Percentiles rank a stretch among this genome's conserved stretches.
Conservation (phyloP, 2,113 vertebrate genomes). For the Eptesicus fuscus region DNA sequence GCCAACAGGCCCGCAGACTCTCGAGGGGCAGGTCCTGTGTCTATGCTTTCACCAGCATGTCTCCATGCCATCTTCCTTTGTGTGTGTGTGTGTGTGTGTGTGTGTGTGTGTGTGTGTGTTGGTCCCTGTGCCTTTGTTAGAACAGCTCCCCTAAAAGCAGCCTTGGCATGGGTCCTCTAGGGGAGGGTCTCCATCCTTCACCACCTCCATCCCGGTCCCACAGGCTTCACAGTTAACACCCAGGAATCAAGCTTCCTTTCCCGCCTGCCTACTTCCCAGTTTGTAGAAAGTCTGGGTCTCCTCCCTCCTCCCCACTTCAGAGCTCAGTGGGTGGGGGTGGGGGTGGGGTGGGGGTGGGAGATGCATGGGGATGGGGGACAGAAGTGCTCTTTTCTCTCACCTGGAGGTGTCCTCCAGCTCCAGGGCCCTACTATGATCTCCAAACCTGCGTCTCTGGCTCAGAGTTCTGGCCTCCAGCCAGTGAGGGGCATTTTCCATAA, state of each 20-base stretch:
- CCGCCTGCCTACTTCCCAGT: not conserved
- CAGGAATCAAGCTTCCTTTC: not conserved
- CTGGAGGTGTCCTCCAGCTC: not conserved
- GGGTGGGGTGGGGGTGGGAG: too few species aligned
- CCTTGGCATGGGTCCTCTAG: not conserved
- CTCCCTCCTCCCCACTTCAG: not conserved
- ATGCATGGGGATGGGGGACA: rapidly evolving
- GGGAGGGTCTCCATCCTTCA: not conserved
- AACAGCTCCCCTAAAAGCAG: not conserved
- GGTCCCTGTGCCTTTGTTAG: not conserved
- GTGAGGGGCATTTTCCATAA: not conserved
- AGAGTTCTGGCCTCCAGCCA: not conserved
- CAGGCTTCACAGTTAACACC: not conserved
- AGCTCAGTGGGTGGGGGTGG: rapidly evolving
- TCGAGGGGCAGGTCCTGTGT: not conserved
- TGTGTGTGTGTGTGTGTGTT: too few species aligned
- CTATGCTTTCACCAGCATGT: not conserved
- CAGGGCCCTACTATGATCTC: not conserved
- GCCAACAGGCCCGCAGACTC: not conserved
- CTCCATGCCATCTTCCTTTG: not conserved
- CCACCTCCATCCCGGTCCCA: not conserved
- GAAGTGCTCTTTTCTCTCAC: not conserved
- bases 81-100: not conserved
- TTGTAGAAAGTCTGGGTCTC: not conserved
- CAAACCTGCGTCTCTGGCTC: not conserved